Evolutionary conservation across 2,113 vertebrate species (phyloP), one percentile per base, ranked within the genome.

Genomic region (Nerophis ophidion): DNA sequence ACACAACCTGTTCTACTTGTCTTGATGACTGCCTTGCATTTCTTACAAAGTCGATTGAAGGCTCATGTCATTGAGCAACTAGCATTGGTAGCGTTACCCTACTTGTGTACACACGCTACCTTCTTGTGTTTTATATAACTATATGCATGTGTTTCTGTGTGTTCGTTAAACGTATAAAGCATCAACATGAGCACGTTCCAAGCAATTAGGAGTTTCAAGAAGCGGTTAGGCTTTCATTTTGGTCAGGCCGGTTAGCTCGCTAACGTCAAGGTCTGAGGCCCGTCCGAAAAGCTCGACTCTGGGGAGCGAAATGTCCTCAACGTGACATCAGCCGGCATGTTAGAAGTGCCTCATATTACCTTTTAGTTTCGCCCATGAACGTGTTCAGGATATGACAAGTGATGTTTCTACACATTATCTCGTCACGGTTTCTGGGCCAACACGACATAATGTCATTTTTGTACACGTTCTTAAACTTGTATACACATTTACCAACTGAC

Each of bases 221-320:
- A 7, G 11, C 4, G 12, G 3, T 10, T 42, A 5, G 5, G 57
- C 16, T 53, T 19, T 54, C 19, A 4, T 33, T 54, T 60, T 38
- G 35, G 46, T 10, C 45, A 58, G 44, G 80, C 69, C 59, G 36
- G 80, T 70, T 79, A 81, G 35, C 60, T 45, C 16, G 80, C 83
- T 86, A 86, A 70, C 69, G 12, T 33, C 60, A 57, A 75, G 74
- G 81, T 73, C 80, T 72, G 74, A 69, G 85, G 85, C 85, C 85
- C 81, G 47, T 55, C 54, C 49, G 68, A 65, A 64, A 42, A 63
- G 60, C 5, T 26, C 50, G 54, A 38, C 58, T 52, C 16, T 14
- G 42, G 59, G 10, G 10, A 11, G 40, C 53, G 67, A 16, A 58
- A 71, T 48, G 79, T 74, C 71, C 77, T 75, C 71, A 71, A 72